Conservation (phyloP, 2,113 vertebrate species). For the Ceyx margarethae region DNA sequence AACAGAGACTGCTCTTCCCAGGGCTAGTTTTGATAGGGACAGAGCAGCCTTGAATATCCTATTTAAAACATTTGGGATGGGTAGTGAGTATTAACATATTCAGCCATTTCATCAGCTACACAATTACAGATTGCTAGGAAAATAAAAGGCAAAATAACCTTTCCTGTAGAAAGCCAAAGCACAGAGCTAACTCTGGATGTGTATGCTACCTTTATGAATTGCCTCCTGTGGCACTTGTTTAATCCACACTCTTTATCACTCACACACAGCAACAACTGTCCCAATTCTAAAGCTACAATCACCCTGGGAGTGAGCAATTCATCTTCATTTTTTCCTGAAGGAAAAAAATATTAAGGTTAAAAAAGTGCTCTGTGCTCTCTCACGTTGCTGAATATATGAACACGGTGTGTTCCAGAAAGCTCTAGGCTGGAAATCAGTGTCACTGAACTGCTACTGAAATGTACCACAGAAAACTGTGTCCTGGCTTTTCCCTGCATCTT, state of each 20-base stretch:
- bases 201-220: neutral
- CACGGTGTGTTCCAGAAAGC: neutral
- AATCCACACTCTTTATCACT: neutral
- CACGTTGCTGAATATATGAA: neutral
- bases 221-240: neutral
- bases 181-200: neutral
- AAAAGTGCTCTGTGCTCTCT: neutral
- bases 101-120: neutral
- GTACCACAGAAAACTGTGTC: neutral
- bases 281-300: neutral
- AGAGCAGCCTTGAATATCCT: neutral
- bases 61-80: neutral
- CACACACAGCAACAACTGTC: neutral
- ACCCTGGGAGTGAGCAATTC: neutral
- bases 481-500: neutral
- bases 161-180: neutral
- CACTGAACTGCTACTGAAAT: neutral
- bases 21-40: neutral
- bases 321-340: neutral
- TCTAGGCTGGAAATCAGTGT: neutral
- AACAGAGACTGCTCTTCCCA: rapidly evolving
- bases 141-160: neutral
- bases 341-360: neutral
- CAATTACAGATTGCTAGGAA: neutral
- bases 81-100: neutral